Base-by-base conservation (phyloP, 2,888 invertebrate genomes). In the Protonemura montana region DNA sequence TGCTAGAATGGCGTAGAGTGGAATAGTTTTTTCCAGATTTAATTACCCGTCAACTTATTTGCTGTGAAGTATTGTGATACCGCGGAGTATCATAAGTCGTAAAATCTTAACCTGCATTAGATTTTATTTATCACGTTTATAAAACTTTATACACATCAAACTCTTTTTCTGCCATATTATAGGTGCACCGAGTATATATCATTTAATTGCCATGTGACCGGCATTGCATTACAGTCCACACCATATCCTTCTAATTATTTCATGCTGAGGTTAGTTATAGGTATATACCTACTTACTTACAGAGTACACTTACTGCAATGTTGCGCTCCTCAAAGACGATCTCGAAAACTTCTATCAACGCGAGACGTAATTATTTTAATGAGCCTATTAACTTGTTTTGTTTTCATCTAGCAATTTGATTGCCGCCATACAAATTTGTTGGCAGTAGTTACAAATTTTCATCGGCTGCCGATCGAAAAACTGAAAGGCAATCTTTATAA, bases 391-490 rank as follows among this genome's bases (percentile, higher is more conserved):
- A 86, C 77, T 80, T 86, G 85, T 85, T 87, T 76, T 86, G 78
- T 86, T 86, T n/a, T 87, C 76, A 85, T 35, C 59, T 87, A 85
- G 82, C 82, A 84, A 85, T 84, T 86, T 85, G 87, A 80, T 86
- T 85, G 82, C 42, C 86, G 42, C 27, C 78, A 76, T n/a, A 87
- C 87, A 86, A 86, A 87, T 87, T 87, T 86, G 87, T 87, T 87
- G n/a, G 83, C 87, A 87, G 87, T 87, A 85, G 87, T 87, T 87
- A 87, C 81, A 86, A 86, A 87, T 87, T 87, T 87, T 87, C 87
- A 87, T 87, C 87, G n/a, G 87, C 87, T 87, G 87, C 87, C 86
- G 86, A 87, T 81, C 85, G 86, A 76, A 78, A 78, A 76, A 76
- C 78, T n/a, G 85, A 85, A 78, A 86, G 77, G 78, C 87, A 87